These are phyloP conservation scores for Caenorhabditis latens DNA, from an alignment of 1,140 invertebrate genomes.

Conservation along the genomic window DNA sequence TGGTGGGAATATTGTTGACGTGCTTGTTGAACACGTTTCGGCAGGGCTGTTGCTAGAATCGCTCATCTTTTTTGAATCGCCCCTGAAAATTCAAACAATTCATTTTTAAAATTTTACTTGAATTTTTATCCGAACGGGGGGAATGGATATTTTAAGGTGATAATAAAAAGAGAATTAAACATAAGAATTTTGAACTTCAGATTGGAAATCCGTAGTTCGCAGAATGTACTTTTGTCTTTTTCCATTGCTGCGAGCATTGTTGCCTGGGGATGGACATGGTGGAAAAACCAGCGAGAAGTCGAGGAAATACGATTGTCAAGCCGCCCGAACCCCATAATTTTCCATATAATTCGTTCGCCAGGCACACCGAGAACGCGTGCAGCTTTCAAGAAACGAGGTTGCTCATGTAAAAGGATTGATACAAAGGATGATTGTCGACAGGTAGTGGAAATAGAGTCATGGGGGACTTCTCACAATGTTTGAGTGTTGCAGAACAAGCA, in stretches of 20 bases:
- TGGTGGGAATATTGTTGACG: not conserved
- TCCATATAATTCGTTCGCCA: not conserved
- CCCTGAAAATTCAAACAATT: not conserved
- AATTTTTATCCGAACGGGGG: not conserved
- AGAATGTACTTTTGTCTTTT: constrained; percentile 1
- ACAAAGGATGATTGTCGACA: not conserved
- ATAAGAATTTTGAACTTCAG: not conserved
- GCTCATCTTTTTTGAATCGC: not conserved
- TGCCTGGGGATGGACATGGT: not conserved
- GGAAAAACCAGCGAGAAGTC: not conserved
- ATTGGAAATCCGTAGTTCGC: constrained; percentile 33
- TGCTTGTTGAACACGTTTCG: not conserved
- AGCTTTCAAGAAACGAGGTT: not conserved
- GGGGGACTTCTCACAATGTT: not conserved
- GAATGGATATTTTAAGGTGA: constrained; percentile 31
- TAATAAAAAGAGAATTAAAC: not conserved
- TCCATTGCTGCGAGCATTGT: not conserved
- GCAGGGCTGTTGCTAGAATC: not conserved
- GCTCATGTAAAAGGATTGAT: not conserved
- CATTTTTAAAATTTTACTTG: not conserved
- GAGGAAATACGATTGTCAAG: not conserved
- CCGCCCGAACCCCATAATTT: not conserved
- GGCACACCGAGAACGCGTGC: not conserved
- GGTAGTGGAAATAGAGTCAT: not conserved
- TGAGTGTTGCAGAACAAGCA: not conserved